These are phyloP conservation scores for Polia nebulosa DNA, from an alignment of 2,888 invertebrate species.

Conservation along the genomic window DNA sequence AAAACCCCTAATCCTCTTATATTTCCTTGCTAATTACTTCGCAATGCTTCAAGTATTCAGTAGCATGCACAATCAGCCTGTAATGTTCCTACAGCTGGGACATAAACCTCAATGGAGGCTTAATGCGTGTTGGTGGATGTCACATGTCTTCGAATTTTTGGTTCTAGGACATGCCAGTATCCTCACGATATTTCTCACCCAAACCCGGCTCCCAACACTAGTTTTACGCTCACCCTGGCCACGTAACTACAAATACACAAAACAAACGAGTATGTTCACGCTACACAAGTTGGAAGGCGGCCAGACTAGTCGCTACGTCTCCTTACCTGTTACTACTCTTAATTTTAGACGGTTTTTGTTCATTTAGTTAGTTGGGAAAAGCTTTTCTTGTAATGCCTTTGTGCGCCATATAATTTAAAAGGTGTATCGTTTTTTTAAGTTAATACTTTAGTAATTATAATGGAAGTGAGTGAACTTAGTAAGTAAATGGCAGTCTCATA, in stretches of 20 bases:
- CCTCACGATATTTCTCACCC: background rate
- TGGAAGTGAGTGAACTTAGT: no score
- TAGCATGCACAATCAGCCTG: no score
- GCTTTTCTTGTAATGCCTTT: constrained; percentile 4
- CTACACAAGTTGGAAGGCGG: constrained; percentile 44
- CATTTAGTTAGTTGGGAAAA: constrained; percentile 20
- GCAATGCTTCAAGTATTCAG: no score
- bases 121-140: no score
- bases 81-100: no score
- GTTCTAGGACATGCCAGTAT: no score
- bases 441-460: no score
- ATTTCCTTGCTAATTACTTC: no score
- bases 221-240: constrained; percentile 17
- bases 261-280: constrained; percentile 50
- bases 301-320: constrained; percentile 33
- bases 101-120: no score
- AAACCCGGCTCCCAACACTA: constrained; percentile 7
- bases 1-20: no score
- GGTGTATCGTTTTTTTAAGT: background rate
- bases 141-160: no score
- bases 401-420: constrained; percentile 5
- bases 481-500: no score
- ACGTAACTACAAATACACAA: constrained; percentile 30
- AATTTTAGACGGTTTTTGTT: constrained; percentile 39
- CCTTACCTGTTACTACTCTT: constrained; percentile 57